These are phyloP conservation scores for Neoscelio sp. DNA, from an alignment of 2,888 invertebrate genomes.

Conservation along the genomic window DNA sequence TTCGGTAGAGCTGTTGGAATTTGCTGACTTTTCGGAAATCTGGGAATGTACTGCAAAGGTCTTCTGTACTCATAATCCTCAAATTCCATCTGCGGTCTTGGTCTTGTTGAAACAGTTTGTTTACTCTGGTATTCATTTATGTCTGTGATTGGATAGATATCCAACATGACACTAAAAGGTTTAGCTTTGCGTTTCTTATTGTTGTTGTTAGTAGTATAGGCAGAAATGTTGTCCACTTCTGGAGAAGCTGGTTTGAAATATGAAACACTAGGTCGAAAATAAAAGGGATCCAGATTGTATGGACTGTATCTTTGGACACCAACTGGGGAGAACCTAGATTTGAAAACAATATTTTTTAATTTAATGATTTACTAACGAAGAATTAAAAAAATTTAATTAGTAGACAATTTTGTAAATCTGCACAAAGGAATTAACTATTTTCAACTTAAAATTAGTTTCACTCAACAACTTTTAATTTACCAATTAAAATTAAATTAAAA, in stretches of 20 bases:
- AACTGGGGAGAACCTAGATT: conserved; percentile 78
- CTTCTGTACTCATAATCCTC: conserved; percentile 76
- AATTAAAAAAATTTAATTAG: too few relatives aligned
- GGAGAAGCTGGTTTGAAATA: conserved; percentile 61
- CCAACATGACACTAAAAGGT: conserved; percentile 87
- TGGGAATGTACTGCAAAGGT: conserved; percentile 70
- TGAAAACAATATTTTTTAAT: too few relatives aligned
- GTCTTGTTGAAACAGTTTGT: conserved; percentile 66
- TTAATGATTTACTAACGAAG: too few relatives aligned
- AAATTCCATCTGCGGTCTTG: conserved; percentile 63
- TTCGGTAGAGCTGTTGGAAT: conserved; percentile 71
- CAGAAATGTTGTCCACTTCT: conserved; percentile 67
- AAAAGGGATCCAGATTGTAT: conserved; percentile 74
- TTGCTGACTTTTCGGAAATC: conserved; percentile 72
- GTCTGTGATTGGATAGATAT: conserved; percentile 86
- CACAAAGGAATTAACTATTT: too few relatives aligned
- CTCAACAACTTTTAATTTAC: too few relatives aligned
- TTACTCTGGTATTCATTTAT: conserved; percentile 74
- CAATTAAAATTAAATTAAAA: too few relatives aligned
- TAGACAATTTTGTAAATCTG: too few relatives aligned
- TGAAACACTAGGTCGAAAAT: conserved; percentile 47
- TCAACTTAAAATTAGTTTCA: too few relatives aligned
- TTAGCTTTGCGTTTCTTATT: conserved; percentile 79
- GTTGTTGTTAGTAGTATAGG: conserved; percentile 63
- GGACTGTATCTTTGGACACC: conserved; percentile 77